Percentiles rank a stretch among this genome's conserved stretches.
Evolutionary conservation across 2,113 vertebrate species (phyloP).

Genomic region (Phrynocephalus versicolor): DNA sequence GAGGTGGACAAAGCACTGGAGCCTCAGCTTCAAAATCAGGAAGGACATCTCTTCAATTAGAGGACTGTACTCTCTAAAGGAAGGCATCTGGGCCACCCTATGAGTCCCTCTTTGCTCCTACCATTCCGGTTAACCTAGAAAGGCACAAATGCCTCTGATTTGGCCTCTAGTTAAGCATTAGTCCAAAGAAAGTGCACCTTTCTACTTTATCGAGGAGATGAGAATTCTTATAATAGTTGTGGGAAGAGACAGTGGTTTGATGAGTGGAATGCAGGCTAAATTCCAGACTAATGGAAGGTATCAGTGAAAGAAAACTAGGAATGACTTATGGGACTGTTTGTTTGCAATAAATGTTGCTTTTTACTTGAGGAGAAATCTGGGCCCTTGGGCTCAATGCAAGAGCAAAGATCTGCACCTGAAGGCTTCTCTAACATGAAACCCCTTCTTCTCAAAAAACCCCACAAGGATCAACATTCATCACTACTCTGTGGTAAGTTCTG

Average conservation of each 20-base stretch:
- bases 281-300: neutral
- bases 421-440: neutral
- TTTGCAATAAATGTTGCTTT: neutral
- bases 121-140: no score
- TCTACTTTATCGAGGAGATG: no score
- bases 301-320: neutral
- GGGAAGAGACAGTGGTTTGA: neutral
- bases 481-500: slow-evolving; percentile 10
- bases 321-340: slow-evolving; percentile 16
- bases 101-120: no score
- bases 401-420: neutral
- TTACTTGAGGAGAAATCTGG: neutral
- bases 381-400: neutral
- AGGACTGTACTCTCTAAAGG: no score
- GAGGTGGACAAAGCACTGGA: no score
- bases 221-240: neutral
- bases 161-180: no score
- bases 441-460: neutral
- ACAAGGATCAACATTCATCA: neutral
- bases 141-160: no score
- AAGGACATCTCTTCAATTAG: no score
- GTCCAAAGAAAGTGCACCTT: no score
- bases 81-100: no score
- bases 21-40: no score
- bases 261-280: neutral